These are phyloP conservation scores for Pseudococcus longispinus DNA, from an alignment of 2,888 invertebrate species.

Conservation along the genomic window DNA sequence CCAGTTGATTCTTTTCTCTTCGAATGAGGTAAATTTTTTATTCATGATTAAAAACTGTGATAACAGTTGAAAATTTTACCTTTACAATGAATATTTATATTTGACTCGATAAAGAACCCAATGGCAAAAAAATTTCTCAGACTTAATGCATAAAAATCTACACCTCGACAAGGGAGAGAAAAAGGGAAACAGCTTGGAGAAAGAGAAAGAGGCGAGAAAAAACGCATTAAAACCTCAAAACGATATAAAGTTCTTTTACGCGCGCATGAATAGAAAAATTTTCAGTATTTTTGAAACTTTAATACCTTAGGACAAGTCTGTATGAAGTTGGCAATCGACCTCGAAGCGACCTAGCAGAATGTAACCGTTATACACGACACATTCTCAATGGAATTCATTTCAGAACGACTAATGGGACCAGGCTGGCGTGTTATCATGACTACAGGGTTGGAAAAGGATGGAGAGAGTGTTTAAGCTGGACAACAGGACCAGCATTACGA, in stretches of 20 bases:
- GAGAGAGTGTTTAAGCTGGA: constrained; percentile 48
- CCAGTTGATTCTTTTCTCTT: too few relatives aligned
- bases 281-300: constrained; percentile 42
- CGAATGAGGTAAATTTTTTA: too few relatives aligned
- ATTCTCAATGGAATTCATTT: constrained; percentile 51
- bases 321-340: constrained; percentile 47
- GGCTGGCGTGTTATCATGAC: constrained; percentile 53
- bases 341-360: constrained; percentile 51
- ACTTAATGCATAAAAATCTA: background rate
- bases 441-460: constrained; percentile 25
- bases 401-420: constrained; percentile 51
- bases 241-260: constrained; percentile 10
- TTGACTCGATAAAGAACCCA: too few relatives aligned
- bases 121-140: background rate
- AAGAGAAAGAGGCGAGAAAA: background rate
- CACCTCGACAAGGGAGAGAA: background rate
- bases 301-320: constrained; percentile 34
- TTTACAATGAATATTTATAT: too few relatives aligned
- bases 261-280: constrained; percentile 11
- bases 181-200: background rate
- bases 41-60: too few relatives aligned
- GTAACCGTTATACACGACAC: constrained; percentile 48
- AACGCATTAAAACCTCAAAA: background rate
- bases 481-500: constrained; percentile 53
- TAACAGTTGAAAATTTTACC: too few relatives aligned